Evolutionary conservation across 2,888 invertebrate genomes (phyloP).

Genomic region (Xanthia icteritia): DNA sequence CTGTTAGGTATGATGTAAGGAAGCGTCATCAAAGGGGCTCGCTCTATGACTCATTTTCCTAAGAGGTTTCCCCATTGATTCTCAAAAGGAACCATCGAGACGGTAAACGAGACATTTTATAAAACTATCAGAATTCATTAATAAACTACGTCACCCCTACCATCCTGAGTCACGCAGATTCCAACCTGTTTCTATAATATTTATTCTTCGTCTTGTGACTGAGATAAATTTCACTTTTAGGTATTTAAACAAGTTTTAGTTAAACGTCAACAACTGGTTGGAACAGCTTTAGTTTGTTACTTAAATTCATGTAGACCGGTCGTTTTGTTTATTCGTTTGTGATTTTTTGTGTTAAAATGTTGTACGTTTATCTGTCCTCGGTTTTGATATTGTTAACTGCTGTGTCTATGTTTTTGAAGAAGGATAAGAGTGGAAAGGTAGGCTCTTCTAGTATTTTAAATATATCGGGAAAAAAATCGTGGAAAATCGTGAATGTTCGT

Average conservation of each 20-base stretch:
- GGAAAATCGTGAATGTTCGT: neutral
- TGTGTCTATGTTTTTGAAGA: conserved; percentile 68
- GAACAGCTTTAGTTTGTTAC: conserved; percentile 66
- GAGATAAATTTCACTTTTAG: conserved; percentile 69
- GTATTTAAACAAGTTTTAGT: conserved; percentile 53
- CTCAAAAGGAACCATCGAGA: neutral
- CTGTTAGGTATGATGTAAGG: neutral
- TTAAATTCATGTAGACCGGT: conserved; percentile 63
- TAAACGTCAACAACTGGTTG: conserved; percentile 48
- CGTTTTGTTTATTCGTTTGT: conserved; percentile 37
- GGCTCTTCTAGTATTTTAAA: neutral
- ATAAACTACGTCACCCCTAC: conserved; percentile 24
- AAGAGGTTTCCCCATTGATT: conserved; percentile 1
- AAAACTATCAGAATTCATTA: conserved; percentile 12
- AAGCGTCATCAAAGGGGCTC: conserved; percentile 11
- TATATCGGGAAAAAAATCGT: neutral
- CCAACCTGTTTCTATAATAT: conserved; percentile 44
- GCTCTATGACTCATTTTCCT: neutral
- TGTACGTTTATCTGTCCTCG: conserved; percentile 79
- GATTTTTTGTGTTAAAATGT: conserved; percentile 69
- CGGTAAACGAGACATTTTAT: conserved; percentile 11
- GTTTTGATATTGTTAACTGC: conserved; percentile 46
- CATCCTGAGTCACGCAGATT: conserved; percentile 35
- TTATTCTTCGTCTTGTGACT: conserved; percentile 70
- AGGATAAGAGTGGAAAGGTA: conserved; percentile 76